Conservation (phyloP, 2,113 vertebrate genomes). For the Propithecus coquereli region DNA sequence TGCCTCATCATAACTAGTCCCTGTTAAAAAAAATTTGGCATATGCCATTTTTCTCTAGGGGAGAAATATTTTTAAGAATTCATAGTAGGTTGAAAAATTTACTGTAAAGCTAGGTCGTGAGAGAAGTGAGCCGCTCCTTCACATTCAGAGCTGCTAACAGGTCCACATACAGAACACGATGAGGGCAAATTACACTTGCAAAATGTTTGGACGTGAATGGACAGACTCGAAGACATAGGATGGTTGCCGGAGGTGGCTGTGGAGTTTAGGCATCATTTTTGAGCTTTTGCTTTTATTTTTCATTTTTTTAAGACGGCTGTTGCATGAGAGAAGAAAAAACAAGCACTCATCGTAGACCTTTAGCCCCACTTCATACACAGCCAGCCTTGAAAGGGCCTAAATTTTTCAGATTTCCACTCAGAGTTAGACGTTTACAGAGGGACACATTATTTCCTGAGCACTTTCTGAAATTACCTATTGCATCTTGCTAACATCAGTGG, state of each 20-base stretch:
- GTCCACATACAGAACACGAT: not conserved
- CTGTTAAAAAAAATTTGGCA: not conserved
- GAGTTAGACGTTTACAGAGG: not conserved
- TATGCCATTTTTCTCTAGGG: not conserved
- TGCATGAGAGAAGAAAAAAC: not conserved
- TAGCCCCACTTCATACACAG: not conserved
- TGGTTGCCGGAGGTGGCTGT: not conserved
- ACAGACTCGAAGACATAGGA: not conserved
- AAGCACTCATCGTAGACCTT: not conserved
- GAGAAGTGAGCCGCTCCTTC: not conserved
- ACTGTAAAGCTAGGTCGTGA: not conserved
- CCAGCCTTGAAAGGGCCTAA: not conserved
- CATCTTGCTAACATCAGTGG: not conserved
- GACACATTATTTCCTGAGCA: not conserved
- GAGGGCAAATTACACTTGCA: not conserved
- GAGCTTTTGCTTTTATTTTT: not conserved
- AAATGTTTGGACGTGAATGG: not conserved
- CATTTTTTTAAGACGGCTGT: not conserved
- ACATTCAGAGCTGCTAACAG: not conserved
- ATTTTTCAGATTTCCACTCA: not conserved
- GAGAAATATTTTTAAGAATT: not conserved
- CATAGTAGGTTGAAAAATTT: not conserved
- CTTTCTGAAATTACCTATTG: not conserved
- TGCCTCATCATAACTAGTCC: not conserved
- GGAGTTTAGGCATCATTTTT: not conserved